Evolutionary conservation across 37 sponge, comb jelly and placozoan genomes (phyloP), one percentile per base, ranked within the genome.

Genomic region (Axinella damicornis): DNA sequence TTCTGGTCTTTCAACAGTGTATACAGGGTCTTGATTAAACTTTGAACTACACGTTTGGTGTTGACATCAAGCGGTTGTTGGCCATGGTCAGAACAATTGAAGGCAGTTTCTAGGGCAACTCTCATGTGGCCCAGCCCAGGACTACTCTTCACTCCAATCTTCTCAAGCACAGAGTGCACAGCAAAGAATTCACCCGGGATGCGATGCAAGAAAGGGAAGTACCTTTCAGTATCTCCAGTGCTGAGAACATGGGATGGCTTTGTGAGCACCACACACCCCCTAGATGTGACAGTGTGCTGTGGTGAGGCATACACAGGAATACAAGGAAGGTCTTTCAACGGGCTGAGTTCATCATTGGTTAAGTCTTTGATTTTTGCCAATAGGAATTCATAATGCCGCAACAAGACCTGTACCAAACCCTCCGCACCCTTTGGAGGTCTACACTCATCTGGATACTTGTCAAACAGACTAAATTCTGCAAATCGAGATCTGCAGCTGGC

Each of bases 221-320:
- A 76, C 18, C 28, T 2, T 14, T 68, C 19, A n/a, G 36, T 70
- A 15, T 57, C 24, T 64, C 52, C 24, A 33, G 64, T 46, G 46
- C 46, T 46, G n/a, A 90, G 21, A 24, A 85, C 91, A 36, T 79
- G 83, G 4, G 0, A 20, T 27, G 90, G 84, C 25, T 64, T 79
- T 5, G 84, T 85, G 5, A 90, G 80, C 11, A 82, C 83, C 20
- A 79, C 34, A 16, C 53, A 17, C 38, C 28, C 21, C 2, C 59
- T 69, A 15, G 30, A 9, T 6, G 0, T 9, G 9, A 46, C 9
- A 46, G 6, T 46, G 46, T 46, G 46, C 9, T 46, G 6, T 46
- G 46, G 4, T 46, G 46, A 12, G 46, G 46, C 46, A 46, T 46
- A 9, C 4, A 46, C 46, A 46, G 46, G 46, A 9, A 46, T 46